Conservation (phyloP, 2,888 invertebrate species). For the Drosophila nigricruria region DNA sequence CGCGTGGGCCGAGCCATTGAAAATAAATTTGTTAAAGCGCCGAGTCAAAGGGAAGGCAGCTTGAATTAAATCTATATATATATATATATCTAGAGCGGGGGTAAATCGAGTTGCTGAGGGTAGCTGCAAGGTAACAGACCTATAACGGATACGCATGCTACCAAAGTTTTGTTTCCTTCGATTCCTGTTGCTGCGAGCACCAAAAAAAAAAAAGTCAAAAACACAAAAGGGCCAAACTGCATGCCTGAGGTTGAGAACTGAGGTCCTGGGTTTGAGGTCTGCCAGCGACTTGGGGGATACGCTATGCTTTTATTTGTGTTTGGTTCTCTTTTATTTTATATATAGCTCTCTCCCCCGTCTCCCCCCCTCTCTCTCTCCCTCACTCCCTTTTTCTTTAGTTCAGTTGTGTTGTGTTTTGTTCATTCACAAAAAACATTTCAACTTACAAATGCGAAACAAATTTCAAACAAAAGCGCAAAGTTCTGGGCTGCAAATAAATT, state of each 20-base stretch:
- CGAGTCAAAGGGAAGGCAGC: constrained; percentile 30
- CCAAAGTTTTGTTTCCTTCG: constrained; percentile 54
- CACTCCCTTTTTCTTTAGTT: neutral
- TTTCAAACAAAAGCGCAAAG: constrained; percentile 80
- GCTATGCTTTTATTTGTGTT: constrained; percentile 71
- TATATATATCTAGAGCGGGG: constrained; percentile 3
- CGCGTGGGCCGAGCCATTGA: constrained; percentile 34
- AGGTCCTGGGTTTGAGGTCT: constrained; percentile 54
- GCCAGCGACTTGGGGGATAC: constrained; percentile 39
- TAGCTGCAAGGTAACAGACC: constrained; percentile 23
- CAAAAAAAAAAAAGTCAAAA: neutral
- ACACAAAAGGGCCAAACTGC: constrained; percentile 59
- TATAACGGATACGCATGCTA: constrained; percentile 50
- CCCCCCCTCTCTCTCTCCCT: neutral
- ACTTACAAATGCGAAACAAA: constrained; percentile 81
- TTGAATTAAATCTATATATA: constrained; percentile 63
- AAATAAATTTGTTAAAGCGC: constrained; percentile 67
- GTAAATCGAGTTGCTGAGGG: neutral
- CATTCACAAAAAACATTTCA: constrained; percentile 70
- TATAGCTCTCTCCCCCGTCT: constrained; percentile 3
- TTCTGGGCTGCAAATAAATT: constrained; percentile 70
- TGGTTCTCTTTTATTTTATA: constrained; percentile 39
- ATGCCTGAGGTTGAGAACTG: constrained; percentile 57
- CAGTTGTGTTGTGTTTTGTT: constrained; percentile 43
- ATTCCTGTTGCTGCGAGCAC: constrained; percentile 26